These are phyloP conservation scores for Pantala flavescens DNA, from an alignment of 1,140 invertebrate genomes.

Conservation along the genomic window DNA sequence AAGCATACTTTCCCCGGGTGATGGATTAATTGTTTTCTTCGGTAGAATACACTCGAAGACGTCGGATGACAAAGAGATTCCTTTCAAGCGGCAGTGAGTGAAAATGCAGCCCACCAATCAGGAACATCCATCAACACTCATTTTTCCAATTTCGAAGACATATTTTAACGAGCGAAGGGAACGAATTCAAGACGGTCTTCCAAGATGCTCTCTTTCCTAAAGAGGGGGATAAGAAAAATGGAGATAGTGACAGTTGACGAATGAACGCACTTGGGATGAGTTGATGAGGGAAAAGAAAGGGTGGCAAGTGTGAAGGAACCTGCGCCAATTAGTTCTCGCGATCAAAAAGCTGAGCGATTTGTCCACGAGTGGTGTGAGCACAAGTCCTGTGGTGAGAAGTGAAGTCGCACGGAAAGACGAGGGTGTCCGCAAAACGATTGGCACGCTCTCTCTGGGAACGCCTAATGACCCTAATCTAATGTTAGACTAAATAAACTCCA, in stretches of 20 bases:
- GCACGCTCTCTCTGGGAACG: no score
- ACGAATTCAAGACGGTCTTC: conserved; percentile 5
- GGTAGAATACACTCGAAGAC: neutral
- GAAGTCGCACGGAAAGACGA: neutral
- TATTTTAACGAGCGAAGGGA: neutral
- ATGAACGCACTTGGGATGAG: conserved; percentile 3
- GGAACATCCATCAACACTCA: conserved; percentile 1
- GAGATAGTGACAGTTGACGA: neutral
- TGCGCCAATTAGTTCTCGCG: neutral
- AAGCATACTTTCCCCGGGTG: no score
- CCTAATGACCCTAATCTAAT: no score
- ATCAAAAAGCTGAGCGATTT: neutral
- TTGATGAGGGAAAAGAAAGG: neutral
- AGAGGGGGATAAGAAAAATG: conserved; percentile 6
- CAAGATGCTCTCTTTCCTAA: conserved; percentile 3
- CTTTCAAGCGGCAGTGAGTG: neutral
- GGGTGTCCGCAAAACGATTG: neutral
- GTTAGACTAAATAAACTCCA: no score
- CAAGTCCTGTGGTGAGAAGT: neutral
- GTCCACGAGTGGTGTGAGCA: neutral
- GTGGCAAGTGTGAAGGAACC: neutral
- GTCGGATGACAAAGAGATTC: neutral
- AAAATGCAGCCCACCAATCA: neutral
- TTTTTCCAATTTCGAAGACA: conserved; percentile 7
- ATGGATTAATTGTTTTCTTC: no score